Percentiles rank a stretch among this genome's conserved stretches.
phyloP scores from a whole-genome alignment of 2,888 invertebrate genomes.

The Perizoma flavofasciatum region DNA sequence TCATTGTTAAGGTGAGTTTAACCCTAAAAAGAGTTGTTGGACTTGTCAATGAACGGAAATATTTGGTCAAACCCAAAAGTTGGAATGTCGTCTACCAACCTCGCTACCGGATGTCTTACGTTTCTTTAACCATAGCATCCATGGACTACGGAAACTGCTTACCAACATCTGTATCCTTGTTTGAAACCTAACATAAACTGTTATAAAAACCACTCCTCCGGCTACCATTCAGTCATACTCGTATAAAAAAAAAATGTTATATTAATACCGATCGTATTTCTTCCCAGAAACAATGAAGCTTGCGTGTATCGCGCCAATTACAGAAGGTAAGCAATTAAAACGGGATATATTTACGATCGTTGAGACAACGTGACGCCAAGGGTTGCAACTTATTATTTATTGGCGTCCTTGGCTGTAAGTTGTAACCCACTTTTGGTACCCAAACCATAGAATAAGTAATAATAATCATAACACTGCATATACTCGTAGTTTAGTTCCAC shows the following conservation, averaged over 20 bases:
- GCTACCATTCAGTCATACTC: no score
- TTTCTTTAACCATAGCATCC: background rate
- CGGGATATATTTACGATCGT: constrained; percentile 76
- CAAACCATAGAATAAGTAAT: constrained; percentile 5
- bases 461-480: background rate
- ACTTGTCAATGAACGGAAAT: no score
- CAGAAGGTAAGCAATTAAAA: constrained; percentile 73
- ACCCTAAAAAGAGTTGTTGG: no score
- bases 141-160: no score
- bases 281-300: constrained; percentile 19
- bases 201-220: no score
- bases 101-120: background rate
- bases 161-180: no score
- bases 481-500: no score
- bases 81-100: no score
- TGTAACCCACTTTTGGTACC: constrained; percentile 57
- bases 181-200: no score
- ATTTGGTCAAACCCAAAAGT: no score
- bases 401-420: constrained; percentile 64
- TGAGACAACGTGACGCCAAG: constrained; percentile 73
- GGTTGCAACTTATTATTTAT: constrained; percentile 64
- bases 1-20: no score
- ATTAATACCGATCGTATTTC: background rate
- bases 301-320: constrained; percentile 74
- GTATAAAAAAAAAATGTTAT: background rate